These are phyloP conservation scores for Lepidochrysops patricia DNA, from an alignment of 2,888 invertebrate genomes.

Conservation along the genomic window DNA sequence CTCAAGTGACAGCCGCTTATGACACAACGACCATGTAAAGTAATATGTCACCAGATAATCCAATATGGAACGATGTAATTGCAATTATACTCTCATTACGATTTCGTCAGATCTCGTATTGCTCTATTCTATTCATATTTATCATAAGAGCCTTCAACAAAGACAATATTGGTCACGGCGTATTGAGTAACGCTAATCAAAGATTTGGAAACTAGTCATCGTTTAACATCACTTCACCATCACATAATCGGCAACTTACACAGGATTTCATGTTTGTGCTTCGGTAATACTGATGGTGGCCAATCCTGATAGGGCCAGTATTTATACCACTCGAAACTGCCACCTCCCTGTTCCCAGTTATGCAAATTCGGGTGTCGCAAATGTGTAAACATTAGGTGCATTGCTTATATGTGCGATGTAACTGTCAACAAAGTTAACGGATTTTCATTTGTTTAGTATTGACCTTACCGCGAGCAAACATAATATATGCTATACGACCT, in stretches of 20 bases:
- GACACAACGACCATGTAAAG: conserved; percentile 4
- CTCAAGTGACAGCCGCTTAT: neutral
- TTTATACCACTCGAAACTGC: conserved; percentile 57
- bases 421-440: conserved; percentile 59
- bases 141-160: conserved; percentile 5
- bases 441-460: conserved; percentile 50
- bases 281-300: conserved; percentile 43
- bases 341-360: conserved; percentile 59
- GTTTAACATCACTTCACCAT: conserved; percentile 21
- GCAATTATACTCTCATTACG: conserved; percentile 13
- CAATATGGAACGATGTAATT: neutral
- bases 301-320: conserved; percentile 56
- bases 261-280: conserved; percentile 58
- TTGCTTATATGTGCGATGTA: conserved; percentile 62
- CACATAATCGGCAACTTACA: conserved; percentile 47
- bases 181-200: conserved; percentile 9
- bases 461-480: conserved; percentile 33
- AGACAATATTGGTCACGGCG: conserved; percentile 6
- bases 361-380: conserved; percentile 61
- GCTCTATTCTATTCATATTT: conserved; percentile 9
- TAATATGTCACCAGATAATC: conserved; percentile 8
- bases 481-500: conserved; percentile 4
- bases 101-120: conserved; percentile 7
- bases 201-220: conserved; percentile 2
- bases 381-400: conserved; percentile 67